Evolutionary conservation across 2,113 vertebrate genomes (phyloP).

Genomic region (Caranx ignobilis): DNA sequence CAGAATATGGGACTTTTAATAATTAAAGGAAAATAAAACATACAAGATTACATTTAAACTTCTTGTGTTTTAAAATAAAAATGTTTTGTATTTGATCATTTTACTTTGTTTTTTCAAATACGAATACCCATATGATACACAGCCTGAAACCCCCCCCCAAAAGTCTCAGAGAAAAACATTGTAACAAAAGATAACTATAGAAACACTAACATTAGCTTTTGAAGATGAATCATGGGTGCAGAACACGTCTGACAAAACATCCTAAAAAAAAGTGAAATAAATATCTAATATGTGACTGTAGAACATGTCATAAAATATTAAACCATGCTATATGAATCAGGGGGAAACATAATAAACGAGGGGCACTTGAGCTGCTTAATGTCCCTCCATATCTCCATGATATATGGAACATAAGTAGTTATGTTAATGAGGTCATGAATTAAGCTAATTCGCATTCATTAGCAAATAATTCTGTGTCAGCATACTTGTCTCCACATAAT

Average conservation of each 20-base stretch:
- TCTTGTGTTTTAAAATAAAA: too few species aligned
- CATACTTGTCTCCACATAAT: slow-evolving; percentile 60
- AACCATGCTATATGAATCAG: slow-evolving; percentile 57
- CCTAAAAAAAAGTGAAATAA: slow-evolving; percentile 52
- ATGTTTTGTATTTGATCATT: too few species aligned
- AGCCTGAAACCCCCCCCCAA: too few species aligned
- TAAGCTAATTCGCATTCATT: slow-evolving; percentile 77
- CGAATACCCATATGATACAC: too few species aligned
- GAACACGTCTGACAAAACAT: slow-evolving; percentile 21
- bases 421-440: slow-evolving; percentile 79
- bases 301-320: slow-evolving; percentile 51
- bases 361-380: slow-evolving; percentile 71
- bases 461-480: slow-evolving; percentile 74
- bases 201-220: slow-evolving; percentile 72
- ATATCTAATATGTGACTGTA: slow-evolving; percentile 40
- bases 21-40: too few species aligned
- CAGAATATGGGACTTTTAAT: too few species aligned
- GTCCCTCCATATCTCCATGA: slow-evolving; percentile 66
- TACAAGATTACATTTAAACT: too few species aligned
- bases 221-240: slow-evolving; percentile 38
- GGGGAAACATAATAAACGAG: slow-evolving; percentile 57
- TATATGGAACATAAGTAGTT: slow-evolving; percentile 72
- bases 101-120: too few species aligned
- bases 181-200: slow-evolving; percentile 7
- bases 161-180: too few species aligned